Conservation (phyloP, 2,888 invertebrate species). For the Anticlea derivata region DNA sequence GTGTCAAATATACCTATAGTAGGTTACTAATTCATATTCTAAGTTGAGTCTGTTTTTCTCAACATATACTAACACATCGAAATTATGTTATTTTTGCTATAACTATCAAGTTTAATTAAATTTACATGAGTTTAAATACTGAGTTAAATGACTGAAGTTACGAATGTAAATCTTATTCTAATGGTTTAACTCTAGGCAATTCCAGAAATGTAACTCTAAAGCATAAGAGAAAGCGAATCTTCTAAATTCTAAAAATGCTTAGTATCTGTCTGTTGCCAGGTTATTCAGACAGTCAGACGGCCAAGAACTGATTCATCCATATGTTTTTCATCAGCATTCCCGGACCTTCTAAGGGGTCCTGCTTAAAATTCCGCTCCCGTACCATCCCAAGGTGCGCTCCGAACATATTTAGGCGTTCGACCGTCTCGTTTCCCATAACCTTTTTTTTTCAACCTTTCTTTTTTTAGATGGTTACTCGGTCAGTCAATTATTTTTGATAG, state of each 20-base stretch:
- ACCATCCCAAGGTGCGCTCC: slow-evolving; percentile 60
- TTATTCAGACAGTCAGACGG: slow-evolving; percentile 30
- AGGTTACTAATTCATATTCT: too few species aligned
- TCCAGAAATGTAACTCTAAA: too few species aligned
- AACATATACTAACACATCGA: too few species aligned
- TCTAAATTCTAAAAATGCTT: slow-evolving; percentile 3
- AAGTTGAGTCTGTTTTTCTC: too few species aligned
- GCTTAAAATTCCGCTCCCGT: slow-evolving; percentile 78
- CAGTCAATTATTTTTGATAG: slow-evolving; percentile 35
- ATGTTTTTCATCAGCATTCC: slow-evolving; percentile 60
- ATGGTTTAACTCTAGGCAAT: too few species aligned
- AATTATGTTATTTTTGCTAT: too few species aligned
- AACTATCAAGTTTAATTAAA: too few species aligned
- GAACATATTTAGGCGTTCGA: slow-evolving; percentile 74
- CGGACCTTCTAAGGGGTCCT: slow-evolving; percentile 68
- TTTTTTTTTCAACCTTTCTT: slow-evolving; percentile 57
- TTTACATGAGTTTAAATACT: too few species aligned
- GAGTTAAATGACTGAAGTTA: too few species aligned
- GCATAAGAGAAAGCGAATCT: neutral
- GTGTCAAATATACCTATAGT: too few species aligned
- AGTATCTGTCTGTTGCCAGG: slow-evolving; percentile 16
- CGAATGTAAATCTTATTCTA: too few species aligned
- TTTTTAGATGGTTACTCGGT: slow-evolving; percentile 38
- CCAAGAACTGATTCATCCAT: slow-evolving; percentile 49
- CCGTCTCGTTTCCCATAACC: slow-evolving; percentile 62